Conservation (phyloP, 1,140 invertebrate genomes). For the Bombus fervidus region DNA sequence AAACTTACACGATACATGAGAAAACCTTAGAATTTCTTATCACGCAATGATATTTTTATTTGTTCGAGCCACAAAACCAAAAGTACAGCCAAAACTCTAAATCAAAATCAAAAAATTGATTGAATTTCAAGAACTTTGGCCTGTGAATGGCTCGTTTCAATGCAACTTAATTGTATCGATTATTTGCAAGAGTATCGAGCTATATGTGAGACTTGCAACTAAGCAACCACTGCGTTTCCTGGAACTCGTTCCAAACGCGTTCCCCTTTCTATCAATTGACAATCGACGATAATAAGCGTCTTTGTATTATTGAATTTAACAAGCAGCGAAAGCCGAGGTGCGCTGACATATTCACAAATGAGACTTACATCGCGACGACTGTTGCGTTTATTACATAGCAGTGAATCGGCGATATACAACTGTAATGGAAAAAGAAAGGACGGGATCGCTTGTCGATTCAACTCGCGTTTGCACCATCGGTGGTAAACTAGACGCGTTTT, state of each 20-base stretch:
- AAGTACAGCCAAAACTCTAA: too few species aligned
- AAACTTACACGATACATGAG: background rate
- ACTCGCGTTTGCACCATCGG: constrained; percentile 38
- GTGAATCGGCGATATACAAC: background rate
- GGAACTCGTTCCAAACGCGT: background rate
- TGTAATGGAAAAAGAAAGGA: constrained; percentile 4
- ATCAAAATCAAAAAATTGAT: too few species aligned
- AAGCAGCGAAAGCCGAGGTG: too few species aligned
- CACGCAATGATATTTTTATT: background rate
- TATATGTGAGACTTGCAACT: background rate
- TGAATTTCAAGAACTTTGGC: too few species aligned
- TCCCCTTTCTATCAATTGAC: background rate
- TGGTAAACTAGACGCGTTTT: constrained; percentile 58
- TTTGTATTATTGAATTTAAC: background rate
- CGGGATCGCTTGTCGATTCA: constrained; percentile 28
- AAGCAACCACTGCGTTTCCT: background rate
- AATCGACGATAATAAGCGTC: background rate
- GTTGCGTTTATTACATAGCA: constrained; percentile 11
- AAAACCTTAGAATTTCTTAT: background rate
- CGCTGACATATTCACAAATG: background rate
- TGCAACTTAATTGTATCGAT: too few species aligned
- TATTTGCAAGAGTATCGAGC: background rate
- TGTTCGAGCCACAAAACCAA: too few species aligned
- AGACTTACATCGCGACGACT: background rate
- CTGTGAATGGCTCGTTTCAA: background rate